phyloP scores from a whole-genome alignment of 2,797 vertebrate species.

The Pampus argenteus region DNA sequence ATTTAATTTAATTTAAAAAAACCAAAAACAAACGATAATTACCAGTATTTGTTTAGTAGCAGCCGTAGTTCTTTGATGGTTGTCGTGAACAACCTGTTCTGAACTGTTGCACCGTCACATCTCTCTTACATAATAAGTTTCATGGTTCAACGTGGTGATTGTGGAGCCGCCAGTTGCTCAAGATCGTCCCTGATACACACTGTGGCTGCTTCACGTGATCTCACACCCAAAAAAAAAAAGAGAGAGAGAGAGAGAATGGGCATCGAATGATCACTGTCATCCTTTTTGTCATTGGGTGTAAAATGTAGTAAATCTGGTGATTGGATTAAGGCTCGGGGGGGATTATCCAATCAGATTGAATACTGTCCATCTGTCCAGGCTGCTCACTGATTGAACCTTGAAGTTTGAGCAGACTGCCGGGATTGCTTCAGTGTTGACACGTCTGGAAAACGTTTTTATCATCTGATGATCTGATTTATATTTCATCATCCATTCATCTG shows the following conservation, averaged over 20 bases:
- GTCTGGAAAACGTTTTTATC: too few relatives aligned
- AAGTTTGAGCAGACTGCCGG: constrained; percentile 45
- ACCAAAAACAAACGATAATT: too few relatives aligned
- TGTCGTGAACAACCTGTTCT: background rate
- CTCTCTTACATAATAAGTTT: constrained; percentile 15
- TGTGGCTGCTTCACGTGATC: too few relatives aligned
- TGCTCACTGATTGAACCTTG: constrained; percentile 47
- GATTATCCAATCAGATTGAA: constrained; percentile 62
- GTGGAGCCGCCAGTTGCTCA: background rate
- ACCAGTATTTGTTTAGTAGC: too few relatives aligned
- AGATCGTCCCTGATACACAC: background rate
- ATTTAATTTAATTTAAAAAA: too few relatives aligned
- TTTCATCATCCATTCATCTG: too few relatives aligned
- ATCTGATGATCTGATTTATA: too few relatives aligned
- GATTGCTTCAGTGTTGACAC: constrained; percentile 3
- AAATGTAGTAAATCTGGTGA: constrained; percentile 40
- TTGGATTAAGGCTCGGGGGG: constrained; percentile 58
- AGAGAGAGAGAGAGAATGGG: background rate
- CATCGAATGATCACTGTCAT: constrained; percentile 20
- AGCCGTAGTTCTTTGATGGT: background rate
- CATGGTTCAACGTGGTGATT: background rate
- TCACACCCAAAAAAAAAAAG: too few relatives aligned
- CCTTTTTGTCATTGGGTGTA: constrained; percentile 17
- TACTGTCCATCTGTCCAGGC: constrained; percentile 56
- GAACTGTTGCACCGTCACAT: background rate